A percentile compares a stretch with the other conserved stretches of the same genome.
These are phyloP conservation scores for Andrena chrysosceles DNA, from an alignment of 2,888 invertebrate species.

Conservation along the genomic window DNA sequence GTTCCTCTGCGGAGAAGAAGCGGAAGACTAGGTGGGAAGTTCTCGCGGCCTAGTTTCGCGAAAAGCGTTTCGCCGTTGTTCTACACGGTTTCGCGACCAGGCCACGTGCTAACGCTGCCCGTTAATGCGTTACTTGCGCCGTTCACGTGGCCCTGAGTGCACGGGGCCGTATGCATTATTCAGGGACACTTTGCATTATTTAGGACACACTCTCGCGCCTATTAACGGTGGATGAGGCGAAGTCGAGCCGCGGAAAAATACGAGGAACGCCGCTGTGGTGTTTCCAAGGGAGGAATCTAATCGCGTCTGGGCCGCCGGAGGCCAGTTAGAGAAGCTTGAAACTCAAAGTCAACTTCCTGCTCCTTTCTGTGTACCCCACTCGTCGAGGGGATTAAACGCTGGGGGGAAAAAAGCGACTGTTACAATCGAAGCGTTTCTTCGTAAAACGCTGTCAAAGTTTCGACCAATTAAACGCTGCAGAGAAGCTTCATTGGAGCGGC, in stretches of 20 bases:
- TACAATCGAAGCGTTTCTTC: too few relatives aligned
- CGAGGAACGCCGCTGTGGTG: neutral
- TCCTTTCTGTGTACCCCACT: too few relatives aligned
- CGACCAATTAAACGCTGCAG: too few relatives aligned
- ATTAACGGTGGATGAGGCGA: slow-evolving; percentile 25
- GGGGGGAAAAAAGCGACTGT: too few relatives aligned
- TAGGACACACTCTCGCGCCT: slow-evolving; percentile 58
- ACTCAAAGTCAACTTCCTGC: too few relatives aligned
- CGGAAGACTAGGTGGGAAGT: slow-evolving; percentile 11
- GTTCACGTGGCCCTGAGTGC: slow-evolving; percentile 58
- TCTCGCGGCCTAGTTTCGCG: slow-evolving; percentile 39
- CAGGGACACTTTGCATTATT: slow-evolving; percentile 73
- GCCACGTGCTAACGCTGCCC: slow-evolving; percentile 65
- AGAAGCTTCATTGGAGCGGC: too few relatives aligned
- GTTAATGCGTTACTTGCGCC: slow-evolving; percentile 72
- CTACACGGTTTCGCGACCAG: slow-evolving; percentile 51
- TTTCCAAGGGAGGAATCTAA: too few relatives aligned
- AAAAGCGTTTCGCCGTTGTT: slow-evolving; percentile 22
- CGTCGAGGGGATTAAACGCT: too few relatives aligned
- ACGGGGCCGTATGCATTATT: slow-evolving; percentile 67
- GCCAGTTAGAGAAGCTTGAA: too few relatives aligned
- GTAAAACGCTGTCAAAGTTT: too few relatives aligned
- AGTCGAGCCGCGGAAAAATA: slow-evolving; percentile 2
- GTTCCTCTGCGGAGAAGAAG: neutral
- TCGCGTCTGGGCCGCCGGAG: too few relatives aligned